phyloP scores from a whole-genome alignment of 2,113 vertebrate species.

The Carollia perspicillata region DNA sequence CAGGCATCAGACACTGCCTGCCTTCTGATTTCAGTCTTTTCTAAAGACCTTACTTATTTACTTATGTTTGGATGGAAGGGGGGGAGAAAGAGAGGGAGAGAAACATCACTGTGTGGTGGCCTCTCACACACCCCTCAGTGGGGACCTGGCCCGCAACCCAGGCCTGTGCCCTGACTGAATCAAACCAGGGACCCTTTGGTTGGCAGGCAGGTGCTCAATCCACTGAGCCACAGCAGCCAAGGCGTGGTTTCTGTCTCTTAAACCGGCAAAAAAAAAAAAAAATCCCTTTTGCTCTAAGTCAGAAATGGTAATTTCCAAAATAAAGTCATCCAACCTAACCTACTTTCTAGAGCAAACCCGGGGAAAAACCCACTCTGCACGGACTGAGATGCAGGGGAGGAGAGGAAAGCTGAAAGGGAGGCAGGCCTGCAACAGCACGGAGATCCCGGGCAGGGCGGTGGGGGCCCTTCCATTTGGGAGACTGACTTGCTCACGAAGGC shows the following conservation, averaged over 20 bases:
- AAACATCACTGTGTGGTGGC: too few relatives aligned
- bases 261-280: background rate
- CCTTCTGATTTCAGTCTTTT: background rate
- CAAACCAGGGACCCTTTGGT: too few relatives aligned
- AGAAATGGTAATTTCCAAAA: constrained; percentile 24
- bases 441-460: background rate
- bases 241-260: background rate
- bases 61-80: too few relatives aligned
- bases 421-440: background rate
- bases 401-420: background rate
- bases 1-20: background rate
- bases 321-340: background rate
- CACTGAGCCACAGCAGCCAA: too few relatives aligned
- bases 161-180: too few relatives aligned
- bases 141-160: too few relatives aligned
- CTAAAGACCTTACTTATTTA: too few relatives aligned
- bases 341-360: constrained; percentile 6
- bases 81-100: too few relatives aligned
- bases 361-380: background rate
- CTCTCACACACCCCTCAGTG: background rate
- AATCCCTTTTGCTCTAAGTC: background rate
- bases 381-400: background rate
- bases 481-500: background rate
- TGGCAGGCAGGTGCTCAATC: too few relatives aligned
- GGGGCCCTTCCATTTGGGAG: background rate